Conservation (phyloP, 2,888 invertebrate species). For the Polia nebulosa region DNA sequence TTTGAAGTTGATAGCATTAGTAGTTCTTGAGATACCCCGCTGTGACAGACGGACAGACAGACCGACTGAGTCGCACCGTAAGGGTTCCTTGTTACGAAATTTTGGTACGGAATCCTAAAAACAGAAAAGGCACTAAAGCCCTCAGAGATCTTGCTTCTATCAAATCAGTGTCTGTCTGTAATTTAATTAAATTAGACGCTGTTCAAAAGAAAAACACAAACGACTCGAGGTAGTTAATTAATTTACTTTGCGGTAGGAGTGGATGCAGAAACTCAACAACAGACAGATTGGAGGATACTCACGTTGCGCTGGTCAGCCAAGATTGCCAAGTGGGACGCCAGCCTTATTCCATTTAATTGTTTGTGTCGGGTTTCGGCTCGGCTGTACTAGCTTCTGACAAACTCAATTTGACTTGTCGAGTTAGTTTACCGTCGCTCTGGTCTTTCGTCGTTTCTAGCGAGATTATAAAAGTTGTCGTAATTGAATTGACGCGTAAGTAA, state of each 20-base stretch:
- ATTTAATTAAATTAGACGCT: constrained; percentile 36
- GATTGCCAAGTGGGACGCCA: constrained; percentile 17
- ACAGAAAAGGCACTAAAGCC: neutral
- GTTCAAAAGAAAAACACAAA: constrained; percentile 20
- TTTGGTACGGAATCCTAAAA: too few relatives aligned
- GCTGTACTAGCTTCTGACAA: constrained; percentile 36
- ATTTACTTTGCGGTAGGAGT: constrained; percentile 14
- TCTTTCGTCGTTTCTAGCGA: constrained; percentile 22
- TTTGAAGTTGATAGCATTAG: too few relatives aligned
- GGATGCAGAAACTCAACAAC: constrained; percentile 20
- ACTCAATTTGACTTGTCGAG: constrained; percentile 53
- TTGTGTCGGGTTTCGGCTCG: constrained; percentile 31
- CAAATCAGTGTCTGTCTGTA: constrained; percentile 9
- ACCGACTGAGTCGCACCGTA: too few relatives aligned
- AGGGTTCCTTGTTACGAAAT: too few relatives aligned
- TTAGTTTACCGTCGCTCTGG: constrained; percentile 40
- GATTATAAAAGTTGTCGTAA: constrained; percentile 28
- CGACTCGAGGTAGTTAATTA: constrained; percentile 32
- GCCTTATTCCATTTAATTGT: constrained; percentile 30
- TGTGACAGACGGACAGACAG: too few relatives aligned
- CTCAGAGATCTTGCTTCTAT: constrained; percentile 3
- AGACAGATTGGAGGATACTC: constrained; percentile 16
- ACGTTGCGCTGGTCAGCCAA: neutral
- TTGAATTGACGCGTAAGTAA: constrained; percentile 34
- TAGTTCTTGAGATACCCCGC: too few relatives aligned